Base-by-base conservation (phyloP, 2,113 vertebrate genomes). In the Pycnonotus jocosus region DNA sequence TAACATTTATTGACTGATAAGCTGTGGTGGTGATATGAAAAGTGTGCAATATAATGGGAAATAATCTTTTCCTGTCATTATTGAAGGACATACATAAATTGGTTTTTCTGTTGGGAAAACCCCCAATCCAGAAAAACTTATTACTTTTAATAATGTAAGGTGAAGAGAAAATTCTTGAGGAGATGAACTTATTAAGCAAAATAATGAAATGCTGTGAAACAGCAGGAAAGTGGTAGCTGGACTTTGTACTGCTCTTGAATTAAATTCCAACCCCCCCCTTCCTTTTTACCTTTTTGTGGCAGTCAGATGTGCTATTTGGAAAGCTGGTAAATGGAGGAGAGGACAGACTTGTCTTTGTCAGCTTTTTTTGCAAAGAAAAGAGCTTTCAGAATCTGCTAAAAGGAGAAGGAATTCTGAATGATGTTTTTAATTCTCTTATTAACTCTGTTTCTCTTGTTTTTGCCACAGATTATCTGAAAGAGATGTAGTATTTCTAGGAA, bases 141-240 rank as follows among this genome's bases (percentile, higher is more conserved):
- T 98, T 98, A 98, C 97, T 98, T 98, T 98, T 98, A 98, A 98
- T 98, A 98, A 98, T 98, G 95, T 97, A 95, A 98, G 97, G 98
- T 98, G 97, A 98, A 97, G 97, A 98, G 97, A 98, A 98, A 98
- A 98, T 98, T 98, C 97, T 98, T 88, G 96, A 98, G 97, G 97
- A 98, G 97, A 98, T 98, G 98, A 98, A 98, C 97, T 98, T 98
- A 98, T 98, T 98, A 98, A 98, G 98, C 97, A 98, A 98, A 98
- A 98, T 98, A 98, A 98, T 98, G 98, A 98, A 98, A 98, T 98
- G 93, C 97, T 92, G 94, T 92, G 97, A 98, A 98, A 98, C 95
- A 98, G 97, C 97, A 96, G 96, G 97, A 95, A 96, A 97, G 96
- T 97, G 97, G 96, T 97, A 97, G 95, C 97, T 97, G 94, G 96